These are phyloP conservation scores for Papilio polytes DNA, from an alignment of 1,140 invertebrate genomes.

Conservation along the genomic window DNA sequence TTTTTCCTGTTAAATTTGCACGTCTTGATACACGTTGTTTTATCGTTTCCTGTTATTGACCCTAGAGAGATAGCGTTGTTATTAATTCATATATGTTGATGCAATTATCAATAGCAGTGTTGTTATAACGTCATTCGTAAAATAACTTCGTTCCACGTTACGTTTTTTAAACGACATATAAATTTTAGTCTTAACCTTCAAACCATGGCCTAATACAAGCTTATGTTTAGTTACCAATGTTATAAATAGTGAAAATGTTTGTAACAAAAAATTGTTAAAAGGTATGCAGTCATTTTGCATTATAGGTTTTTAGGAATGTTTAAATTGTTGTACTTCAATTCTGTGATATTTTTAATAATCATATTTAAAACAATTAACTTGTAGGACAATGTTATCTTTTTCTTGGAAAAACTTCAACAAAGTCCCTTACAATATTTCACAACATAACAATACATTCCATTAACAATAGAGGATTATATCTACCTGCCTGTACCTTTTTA, in stretches of 20 bases:
- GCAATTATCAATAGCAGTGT: conserved; percentile 35
- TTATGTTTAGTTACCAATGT: not conserved
- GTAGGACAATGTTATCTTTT: not conserved
- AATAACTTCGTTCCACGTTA: not conserved
- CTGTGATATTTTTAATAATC: not conserved
- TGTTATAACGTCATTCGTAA: conserved; percentile 18
- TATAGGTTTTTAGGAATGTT: not conserved
- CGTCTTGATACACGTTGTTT: conserved; percentile 42
- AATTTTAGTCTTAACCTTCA: not conserved
- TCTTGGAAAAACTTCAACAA: not conserved
- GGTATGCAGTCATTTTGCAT: not conserved
- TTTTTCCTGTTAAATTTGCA: conserved; percentile 57
- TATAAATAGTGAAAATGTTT: not conserved
- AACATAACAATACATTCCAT: not conserved
- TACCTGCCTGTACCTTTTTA: not conserved
- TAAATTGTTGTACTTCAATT: not conserved
- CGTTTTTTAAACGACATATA: not conserved
- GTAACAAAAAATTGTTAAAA: not conserved
- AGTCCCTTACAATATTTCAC: not conserved
- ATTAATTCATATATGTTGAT: conserved; percentile 39
- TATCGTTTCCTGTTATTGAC: conserved; percentile 47
- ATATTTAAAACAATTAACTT: not conserved
- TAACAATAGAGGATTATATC: conserved; percentile 7
- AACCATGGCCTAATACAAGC: not conserved
- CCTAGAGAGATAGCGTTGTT: conserved; percentile 25